Evolutionary conservation across 1,140 invertebrate species (phyloP), one percentile per base, ranked within the genome.

Genomic region (Littorina saxatilis): DNA sequence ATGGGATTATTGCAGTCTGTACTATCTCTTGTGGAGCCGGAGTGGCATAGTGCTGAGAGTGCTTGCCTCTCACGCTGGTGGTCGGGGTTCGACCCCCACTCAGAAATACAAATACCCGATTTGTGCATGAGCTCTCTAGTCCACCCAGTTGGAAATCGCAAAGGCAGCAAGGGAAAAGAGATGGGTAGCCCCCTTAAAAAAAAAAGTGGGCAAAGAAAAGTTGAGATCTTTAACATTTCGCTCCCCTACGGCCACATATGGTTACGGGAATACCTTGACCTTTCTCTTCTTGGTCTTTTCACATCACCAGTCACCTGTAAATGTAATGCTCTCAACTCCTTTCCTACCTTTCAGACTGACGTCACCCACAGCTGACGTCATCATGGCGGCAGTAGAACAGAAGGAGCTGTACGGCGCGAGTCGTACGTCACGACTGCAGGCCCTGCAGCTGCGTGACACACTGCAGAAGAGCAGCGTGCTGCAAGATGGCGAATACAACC

Each of bases 401-500:
- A 39, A 61, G 63, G 50, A 70, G 43, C 37, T 86, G n/a, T 83
- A 86, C 61, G 82, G 82, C 11, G 80, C 82, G 35, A 75, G 74
- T 35, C 50, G 82, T 50, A 81, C 79, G 68, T 47, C 79, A 23
- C 68, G 72, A n/a, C 80, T 83, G 4, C 52, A 85, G 78, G 76
- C 50, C 20, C 52, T 35, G 35, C 0, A 83, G 72, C 81, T 85
- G 32, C 61, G 82, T n/a, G 43, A 66, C 55, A 81, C 55, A 29
- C 73, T 85, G 52, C 81, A 79, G 1, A 80, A 80, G 50, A 82
- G 81, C 58, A 55, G 68, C 82, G 85, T 86, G 50, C 52, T 86
- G 23, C 77, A 79, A 37, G 79, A 82, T 39, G 85, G 81, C 7
- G 85, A 73, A 43, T 73, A 73, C 70, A 73, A 73, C 70, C 70